These are phyloP conservation scores for Girardia tigrina DNA, from an alignment of 2,888 invertebrate genomes.

Conservation along the genomic window DNA sequence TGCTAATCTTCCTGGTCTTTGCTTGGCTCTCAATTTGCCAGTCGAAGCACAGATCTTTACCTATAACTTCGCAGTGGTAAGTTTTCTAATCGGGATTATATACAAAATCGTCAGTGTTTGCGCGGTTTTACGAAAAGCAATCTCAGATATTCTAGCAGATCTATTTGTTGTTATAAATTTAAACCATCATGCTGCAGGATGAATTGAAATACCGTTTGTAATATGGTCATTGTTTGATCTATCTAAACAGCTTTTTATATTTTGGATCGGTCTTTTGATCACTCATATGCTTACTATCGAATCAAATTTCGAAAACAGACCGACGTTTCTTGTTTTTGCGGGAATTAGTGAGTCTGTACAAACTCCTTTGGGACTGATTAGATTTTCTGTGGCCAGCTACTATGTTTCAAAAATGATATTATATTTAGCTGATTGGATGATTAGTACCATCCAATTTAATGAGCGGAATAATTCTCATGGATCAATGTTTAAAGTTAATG, in stretches of 20 bases:
- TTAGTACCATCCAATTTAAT: constrained; percentile 39
- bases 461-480: constrained; percentile 45
- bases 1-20: background rate
- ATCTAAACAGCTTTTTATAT: constrained; percentile 52
- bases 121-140: background rate
- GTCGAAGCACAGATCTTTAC: constrained; percentile 9
- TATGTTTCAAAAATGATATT: constrained; percentile 51
- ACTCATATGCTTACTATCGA: constrained; percentile 48
- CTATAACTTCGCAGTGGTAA: background rate
- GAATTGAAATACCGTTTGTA: constrained; percentile 44
- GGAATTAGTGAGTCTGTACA: constrained; percentile 51
- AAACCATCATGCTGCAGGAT: constrained; percentile 39
- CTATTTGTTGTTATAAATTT: background rate
- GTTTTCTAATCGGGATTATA: background rate
- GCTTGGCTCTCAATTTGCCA: background rate
- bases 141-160: background rate
- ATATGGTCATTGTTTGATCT: constrained; percentile 52
- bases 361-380: constrained; percentile 53
- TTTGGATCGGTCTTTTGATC: constrained; percentile 52
- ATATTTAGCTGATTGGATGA: constrained; percentile 50
- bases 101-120: constrained; percentile 20
- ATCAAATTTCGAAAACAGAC: constrained; percentile 44
- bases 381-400: constrained; percentile 53
- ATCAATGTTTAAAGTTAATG: no score
- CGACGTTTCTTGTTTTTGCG: constrained; percentile 48